A percentile compares a stretch with the other conserved stretches of the same genome.
These are phyloP conservation scores for Clytia hemisphaerica DNA, from an alignment of 30 jellyfish, hydroid and myxozoan genomes.

Conservation along the genomic window DNA sequence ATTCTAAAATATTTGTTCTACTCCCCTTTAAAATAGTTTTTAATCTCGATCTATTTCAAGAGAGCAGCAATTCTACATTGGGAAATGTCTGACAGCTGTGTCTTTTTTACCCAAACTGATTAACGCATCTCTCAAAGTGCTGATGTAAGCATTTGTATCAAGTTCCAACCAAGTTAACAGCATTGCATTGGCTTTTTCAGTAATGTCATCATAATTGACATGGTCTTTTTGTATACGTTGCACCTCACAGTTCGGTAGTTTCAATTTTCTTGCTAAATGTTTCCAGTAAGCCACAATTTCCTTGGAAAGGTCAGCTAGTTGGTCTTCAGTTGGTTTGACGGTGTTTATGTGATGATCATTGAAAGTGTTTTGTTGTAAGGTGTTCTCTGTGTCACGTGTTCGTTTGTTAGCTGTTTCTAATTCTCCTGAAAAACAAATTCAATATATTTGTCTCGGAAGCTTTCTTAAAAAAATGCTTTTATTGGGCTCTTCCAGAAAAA, in stretches of 20 bases:
- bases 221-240: conserved; percentile 72
- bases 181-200: conserved; percentile 84
- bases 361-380: too few relatives aligned
- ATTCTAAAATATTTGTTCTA: too few relatives aligned
- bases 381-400: too few relatives aligned
- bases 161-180: conserved; percentile 70
- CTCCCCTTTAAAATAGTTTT: too few relatives aligned
- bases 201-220: conserved; percentile 71
- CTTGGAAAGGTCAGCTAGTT: conserved; percentile 51
- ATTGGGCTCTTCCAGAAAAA: too few relatives aligned
- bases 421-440: too few relatives aligned
- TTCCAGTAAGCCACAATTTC: conserved; percentile 63
- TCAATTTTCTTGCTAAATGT: conserved; percentile 73
- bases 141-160: conserved; percentile 26
- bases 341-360: too few relatives aligned
- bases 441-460: too few relatives aligned
- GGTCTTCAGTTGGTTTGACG: conserved; percentile 58
- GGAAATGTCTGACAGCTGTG: conserved; percentile 67
- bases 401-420: too few relatives aligned
- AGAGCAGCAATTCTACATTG: too few relatives aligned
- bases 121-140: conserved; percentile 35
- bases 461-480: too few relatives aligned
- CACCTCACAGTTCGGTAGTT: conserved; percentile 34
- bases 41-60: too few relatives aligned
- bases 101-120: conserved; percentile 32